Percentiles rank a stretch among this genome's conserved stretches.
phyloP scores from a whole-genome alignment of 2,113 vertebrate species.

The Ctenomys sociabilis region DNA sequence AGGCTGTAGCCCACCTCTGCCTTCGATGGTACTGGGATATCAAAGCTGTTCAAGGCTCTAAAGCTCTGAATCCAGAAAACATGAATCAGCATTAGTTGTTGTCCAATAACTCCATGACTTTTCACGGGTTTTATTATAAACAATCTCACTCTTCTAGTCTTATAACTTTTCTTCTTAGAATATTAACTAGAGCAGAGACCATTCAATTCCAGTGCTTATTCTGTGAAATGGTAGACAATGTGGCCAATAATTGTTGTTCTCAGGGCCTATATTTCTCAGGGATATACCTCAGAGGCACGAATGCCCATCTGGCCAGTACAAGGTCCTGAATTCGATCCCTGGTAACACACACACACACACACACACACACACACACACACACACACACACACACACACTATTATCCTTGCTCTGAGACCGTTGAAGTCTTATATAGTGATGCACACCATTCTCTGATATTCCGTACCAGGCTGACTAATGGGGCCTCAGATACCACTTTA shows the following conservation, averaged over 20 bases:
- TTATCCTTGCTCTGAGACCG: neutral
- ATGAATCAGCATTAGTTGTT: neutral
- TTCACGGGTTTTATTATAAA: constrained; percentile 44
- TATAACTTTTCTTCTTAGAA: neutral
- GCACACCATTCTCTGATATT: neutral
- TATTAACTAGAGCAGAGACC: neutral
- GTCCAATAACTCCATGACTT: neutral
- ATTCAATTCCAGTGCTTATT: neutral
- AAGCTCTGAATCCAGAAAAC: neutral
- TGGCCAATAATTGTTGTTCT: neutral
- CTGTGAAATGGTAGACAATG: neutral
- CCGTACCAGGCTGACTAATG: neutral
- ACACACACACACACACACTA: no score
- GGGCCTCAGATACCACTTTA: neutral
- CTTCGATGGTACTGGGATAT: neutral
- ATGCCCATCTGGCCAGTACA: no score
- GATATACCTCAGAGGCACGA: no score
- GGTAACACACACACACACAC: no score
- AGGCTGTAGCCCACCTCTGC: neutral
- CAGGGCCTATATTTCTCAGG: no score
- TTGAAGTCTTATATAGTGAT: neutral
- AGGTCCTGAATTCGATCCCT: no score
- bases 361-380: no score
- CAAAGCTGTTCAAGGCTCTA: neutral
- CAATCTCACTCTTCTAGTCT: neutral